A percentile compares a stretch with the other conserved stretches of the same genome.
These are phyloP conservation scores for Bufo gargarizans DNA, from an alignment of 2,113 vertebrate genomes.

Conservation along the genomic window DNA sequence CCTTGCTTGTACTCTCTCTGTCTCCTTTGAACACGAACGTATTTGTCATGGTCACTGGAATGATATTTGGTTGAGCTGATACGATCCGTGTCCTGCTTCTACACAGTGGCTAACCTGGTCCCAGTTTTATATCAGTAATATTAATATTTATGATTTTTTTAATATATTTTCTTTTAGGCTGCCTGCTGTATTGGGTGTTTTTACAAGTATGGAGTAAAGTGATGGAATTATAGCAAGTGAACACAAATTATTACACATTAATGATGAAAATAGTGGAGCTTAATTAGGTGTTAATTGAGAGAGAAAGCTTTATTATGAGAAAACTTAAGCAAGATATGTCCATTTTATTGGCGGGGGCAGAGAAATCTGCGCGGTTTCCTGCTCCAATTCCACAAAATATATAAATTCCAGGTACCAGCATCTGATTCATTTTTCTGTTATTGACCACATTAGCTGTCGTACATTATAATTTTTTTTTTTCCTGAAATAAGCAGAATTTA, in stretches of 20 bases:
- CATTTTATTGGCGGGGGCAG: not conserved
- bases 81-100: not conserved
- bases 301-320: not conserved
- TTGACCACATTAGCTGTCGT: not conserved
- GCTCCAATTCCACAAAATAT: not conserved
- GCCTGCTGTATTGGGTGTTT: slow-evolving; percentile 1
- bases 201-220: not conserved
- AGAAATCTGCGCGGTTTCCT: not conserved
- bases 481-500: not conserved
- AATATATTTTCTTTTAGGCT: not conserved
- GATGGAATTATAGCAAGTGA: not conserved
- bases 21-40: not conserved
- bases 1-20: slow-evolving; percentile 4
- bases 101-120: too few species aligned
- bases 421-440: too few species aligned
- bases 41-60: not conserved
- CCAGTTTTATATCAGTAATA: not conserved
- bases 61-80: not conserved
- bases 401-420: not conserved
- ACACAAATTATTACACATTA: slow-evolving; percentile 13
- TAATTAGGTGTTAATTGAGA: slow-evolving; percentile 47
- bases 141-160: not conserved
- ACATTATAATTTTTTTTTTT: not conserved
- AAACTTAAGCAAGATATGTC: not conserved
- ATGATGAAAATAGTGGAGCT: slow-evolving; percentile 5